Percentiles rank a stretch among this genome's conserved stretches.
Evolutionary conservation across 2,888 invertebrate species (phyloP).

Genomic region (Carpatolechia fugitivella): DNA sequence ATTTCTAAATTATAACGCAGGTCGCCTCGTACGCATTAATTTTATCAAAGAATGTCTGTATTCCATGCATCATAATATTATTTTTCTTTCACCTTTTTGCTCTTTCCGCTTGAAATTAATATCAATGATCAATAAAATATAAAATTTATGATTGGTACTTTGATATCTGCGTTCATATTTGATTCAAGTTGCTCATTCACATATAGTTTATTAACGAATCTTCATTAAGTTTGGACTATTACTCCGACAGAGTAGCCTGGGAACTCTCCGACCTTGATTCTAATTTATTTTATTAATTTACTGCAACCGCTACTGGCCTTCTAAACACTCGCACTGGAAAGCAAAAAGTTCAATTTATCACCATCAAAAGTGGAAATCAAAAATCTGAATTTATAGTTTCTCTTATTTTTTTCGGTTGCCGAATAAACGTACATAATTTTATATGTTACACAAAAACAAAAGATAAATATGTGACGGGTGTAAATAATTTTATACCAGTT

Average conservation of each 20-base stretch:
- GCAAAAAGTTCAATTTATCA: background rate
- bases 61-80: too few relatives aligned
- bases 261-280: conserved; percentile 3
- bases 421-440: too few relatives aligned
- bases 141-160: background rate
- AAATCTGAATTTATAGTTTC: too few relatives aligned
- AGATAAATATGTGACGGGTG: too few relatives aligned
- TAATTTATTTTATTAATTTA: conserved; percentile 11
- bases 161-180: background rate
- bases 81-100: background rate
- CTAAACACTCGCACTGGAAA: background rate
- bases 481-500: too few relatives aligned
- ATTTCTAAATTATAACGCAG: background rate
- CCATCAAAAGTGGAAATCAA: too few relatives aligned
- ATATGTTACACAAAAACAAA: too few relatives aligned
- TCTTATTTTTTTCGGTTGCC: too few relatives aligned
- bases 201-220: conserved; percentile 6
- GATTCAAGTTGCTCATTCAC: conserved; percentile 9
- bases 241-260: conserved; percentile 5
- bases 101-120: background rate
- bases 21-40: background rate
- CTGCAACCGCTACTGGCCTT: background rate
- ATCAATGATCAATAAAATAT: background rate
- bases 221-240: conserved; percentile 9
- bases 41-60: too few relatives aligned